Evolutionary conservation across 2,113 vertebrate species (phyloP).

Genomic region (Halcyon malimbica): DNA sequence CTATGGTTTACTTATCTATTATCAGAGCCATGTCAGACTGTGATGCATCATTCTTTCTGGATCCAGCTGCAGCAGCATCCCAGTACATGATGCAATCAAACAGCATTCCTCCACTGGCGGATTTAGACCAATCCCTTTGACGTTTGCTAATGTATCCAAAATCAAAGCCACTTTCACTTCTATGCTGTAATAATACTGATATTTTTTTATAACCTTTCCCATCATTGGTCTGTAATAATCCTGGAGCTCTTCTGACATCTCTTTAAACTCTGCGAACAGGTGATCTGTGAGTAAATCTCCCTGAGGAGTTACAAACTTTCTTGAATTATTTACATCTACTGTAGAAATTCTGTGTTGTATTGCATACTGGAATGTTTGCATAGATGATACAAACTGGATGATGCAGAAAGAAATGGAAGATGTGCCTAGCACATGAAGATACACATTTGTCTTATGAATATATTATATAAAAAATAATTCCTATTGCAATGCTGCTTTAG

Average conservation of each 20-base stretch:
- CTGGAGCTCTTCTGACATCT: slow-evolving; percentile 9
- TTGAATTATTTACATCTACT: slow-evolving; percentile 54
- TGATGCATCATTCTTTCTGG: slow-evolving; percentile 60
- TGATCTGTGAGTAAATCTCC: slow-evolving; percentile 59
- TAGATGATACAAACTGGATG: neutral
- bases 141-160: slow-evolving; percentile 26
- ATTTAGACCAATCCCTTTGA: slow-evolving; percentile 34
- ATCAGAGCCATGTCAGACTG: slow-evolving; percentile 45
- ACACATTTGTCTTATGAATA: neutral
- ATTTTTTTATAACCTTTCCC: neutral
- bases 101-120: neutral
- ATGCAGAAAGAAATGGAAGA: neutral
- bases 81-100: slow-evolving; percentile 48
- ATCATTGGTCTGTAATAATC: neutral
- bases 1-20: slow-evolving; percentile 50
- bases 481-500: neutral
- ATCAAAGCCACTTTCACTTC: slow-evolving; percentile 13
- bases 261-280: slow-evolving; percentile 38
- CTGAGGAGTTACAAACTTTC: slow-evolving; percentile 28
- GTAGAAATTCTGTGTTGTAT: slow-evolving; percentile 17
- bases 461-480: neutral
- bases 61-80: slow-evolving; percentile 2
- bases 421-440: neutral
- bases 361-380: neutral
- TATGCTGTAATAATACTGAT: neutral